Base-by-base conservation (phyloP, 2,888 invertebrate genomes). In the Amblyteles armatorius region DNA sequence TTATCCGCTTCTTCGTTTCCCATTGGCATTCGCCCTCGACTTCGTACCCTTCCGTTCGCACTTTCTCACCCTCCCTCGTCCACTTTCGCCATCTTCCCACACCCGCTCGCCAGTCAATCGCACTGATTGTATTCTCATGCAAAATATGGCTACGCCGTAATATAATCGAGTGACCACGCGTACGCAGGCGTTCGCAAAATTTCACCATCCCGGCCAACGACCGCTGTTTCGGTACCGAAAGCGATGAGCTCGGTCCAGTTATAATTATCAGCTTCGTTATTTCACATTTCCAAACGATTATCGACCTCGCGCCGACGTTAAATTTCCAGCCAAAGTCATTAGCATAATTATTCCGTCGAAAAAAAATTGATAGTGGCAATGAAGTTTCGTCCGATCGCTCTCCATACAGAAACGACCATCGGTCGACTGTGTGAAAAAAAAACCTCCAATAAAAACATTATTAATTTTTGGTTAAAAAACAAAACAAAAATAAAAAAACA, bases 91-190 rank as follows among this genome's bases (percentile, higher is more conserved):
- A 29, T 63, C 63, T 36, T 36, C 29, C 63, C n/a, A 22, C 57
- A 44, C 52, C 22, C 80, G 77, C 78, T 81, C 83, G 85, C 88
- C 87, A 88, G 88, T 92, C 91, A 92, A 92, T 92, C 88, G 92
- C 90, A 88, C 91, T 92, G 91, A 92, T 92, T 92, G 91, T 91
- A 92, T 92, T 92, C 90, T 91, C 90, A 92, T 92, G 91, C 90
- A 92, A 91, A 92, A 90, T 91, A 91, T 57, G 90, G 88, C 87
- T 87, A 85, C 82, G 82, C 71, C 78, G 83, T 91, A 89, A 57
- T 87, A 86, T 87, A 86, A 88, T 87, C 88, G 69, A 63, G 67
- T 79, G 86, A 79, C 83, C 79, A 74, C 68, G 78, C 82, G 76
- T 69, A 60, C 76, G 57, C 26, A 2, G 26, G 22, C 57, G 26